Base-by-base conservation (phyloP, 1,140 invertebrate species). In the Ceratitis capitata region DNA sequence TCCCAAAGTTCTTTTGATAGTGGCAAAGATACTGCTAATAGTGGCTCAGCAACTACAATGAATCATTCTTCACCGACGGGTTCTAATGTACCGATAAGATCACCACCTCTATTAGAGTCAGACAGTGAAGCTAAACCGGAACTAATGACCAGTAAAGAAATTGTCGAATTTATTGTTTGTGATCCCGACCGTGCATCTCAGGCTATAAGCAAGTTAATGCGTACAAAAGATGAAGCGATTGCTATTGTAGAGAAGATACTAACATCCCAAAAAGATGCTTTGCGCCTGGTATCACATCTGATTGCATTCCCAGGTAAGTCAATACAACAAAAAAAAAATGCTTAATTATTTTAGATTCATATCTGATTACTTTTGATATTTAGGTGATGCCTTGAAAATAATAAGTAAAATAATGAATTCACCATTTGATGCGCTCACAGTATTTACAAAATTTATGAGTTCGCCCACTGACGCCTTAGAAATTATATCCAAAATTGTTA, bases 381-480 rank as follows among this genome's bases (percentile, higher is more conserved):
- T 85, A 91, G 91, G 91, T 58, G 90, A 92, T 84, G 91, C 89
- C 0, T 87, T 92, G 14, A 91, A 92, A 64, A 92, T 92, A 23
- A 92, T 92, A 49, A 91, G 89, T 69, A 92, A 92, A 89, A 88
- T 92, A 84, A 92, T 92, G 91, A 91, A 91, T 85, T 92, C 91
- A 85, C 91, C 91, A 23, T 90, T 92, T 82, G 90, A 92, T 85
- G 91, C 91, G 56, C 85, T 92, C 51, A 92, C 90, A 88, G 91
- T 92, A 88, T 92, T 92, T 64, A 92, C 91, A 2, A 92, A 92
- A 86, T 92, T 92, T 61, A 92, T 92, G 91, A 91, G 89, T 69
- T 92, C 90, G 2, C 91, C 91, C 26, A 91, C 89, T 23, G 91
- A 92, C 86, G 89, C 91, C 14, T 87, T 92, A 32, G 91, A 92